A percentile compares a stretch with the other conserved stretches of the same genome.
These are phyloP conservation scores for Danio albolineatus DNA, from an alignment of 2,797 vertebrate genomes.

Conservation along the genomic window DNA sequence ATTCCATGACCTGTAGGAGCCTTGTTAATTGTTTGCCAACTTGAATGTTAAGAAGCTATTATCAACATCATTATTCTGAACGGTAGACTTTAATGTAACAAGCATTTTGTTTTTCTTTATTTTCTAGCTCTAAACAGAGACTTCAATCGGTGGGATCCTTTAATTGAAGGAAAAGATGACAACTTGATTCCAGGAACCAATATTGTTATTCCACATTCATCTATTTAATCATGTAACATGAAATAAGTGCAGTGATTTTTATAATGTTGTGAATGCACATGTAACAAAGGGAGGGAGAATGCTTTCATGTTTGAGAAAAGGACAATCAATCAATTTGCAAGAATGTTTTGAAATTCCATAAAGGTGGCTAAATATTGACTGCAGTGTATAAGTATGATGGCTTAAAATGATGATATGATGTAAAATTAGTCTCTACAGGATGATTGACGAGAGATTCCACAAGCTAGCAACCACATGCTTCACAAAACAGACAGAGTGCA, in stretches of 20 bases:
- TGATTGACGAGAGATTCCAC: not conserved
- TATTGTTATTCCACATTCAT: conserved; percentile 74
- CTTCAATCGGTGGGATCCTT: conserved; percentile 89
- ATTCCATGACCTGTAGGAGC: too few species aligned
- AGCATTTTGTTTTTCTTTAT: conserved; percentile 1
- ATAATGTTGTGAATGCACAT: not conserved
- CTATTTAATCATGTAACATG: conserved; percentile 68
- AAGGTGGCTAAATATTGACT: not conserved
- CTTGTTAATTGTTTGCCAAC: too few species aligned
- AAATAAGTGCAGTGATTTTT: not conserved
- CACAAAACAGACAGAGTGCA: conserved; percentile 9
- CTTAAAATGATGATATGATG: not conserved
- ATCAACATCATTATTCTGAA: too few species aligned
- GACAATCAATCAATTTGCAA: not conserved
- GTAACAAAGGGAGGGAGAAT: not conserved
- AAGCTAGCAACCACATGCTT: not conserved
- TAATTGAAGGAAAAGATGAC: conserved; percentile 88
- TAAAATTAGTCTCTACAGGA: not conserved
- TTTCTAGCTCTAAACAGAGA: conserved; percentile 83
- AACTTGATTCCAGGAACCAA: conserved; percentile 91
- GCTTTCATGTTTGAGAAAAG: not conserved
- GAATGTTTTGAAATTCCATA: not conserved
- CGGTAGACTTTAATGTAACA: too few species aligned
- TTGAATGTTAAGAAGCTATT: too few species aligned
- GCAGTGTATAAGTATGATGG: conserved; percentile 5